These are phyloP conservation scores for Sarcophaga subvicina DNA, from an alignment of 2,888 invertebrate species.

Conservation along the genomic window DNA sequence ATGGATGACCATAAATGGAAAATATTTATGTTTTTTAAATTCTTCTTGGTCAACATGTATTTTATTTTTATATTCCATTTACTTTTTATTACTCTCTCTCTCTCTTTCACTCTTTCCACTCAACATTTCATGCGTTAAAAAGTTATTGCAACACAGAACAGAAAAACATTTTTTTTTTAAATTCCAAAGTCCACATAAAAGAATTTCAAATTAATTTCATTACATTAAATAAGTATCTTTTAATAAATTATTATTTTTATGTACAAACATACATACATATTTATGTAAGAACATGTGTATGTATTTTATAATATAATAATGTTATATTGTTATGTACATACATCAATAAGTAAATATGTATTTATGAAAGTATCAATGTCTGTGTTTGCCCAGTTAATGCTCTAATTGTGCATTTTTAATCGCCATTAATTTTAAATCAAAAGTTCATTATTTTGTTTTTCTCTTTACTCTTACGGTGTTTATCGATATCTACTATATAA, in stretches of 20 bases:
- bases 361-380: too few relatives aligned
- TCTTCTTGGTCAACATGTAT: slow-evolving; percentile 20
- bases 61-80: not conserved
- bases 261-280: not conserved
- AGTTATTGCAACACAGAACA: slow-evolving; percentile 4
- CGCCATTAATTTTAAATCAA: slow-evolving; percentile 18
- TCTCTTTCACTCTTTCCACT: not conserved
- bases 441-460: not conserved
- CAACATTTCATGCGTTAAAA: slow-evolving; percentile 9
- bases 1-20: slow-evolving; percentile 49
- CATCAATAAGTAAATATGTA: too few relatives aligned
- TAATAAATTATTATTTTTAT: slow-evolving; percentile 37
- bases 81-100: not conserved
- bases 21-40: slow-evolving; percentile 38
- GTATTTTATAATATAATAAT: too few relatives aligned
- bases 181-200: not conserved
- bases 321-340: too few relatives aligned
- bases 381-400: not conserved
- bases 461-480: not conserved
- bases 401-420: slow-evolving; percentile 32
- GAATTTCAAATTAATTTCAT: slow-evolving; percentile 51
- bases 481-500: not conserved
- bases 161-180: not conserved
- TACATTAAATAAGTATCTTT: slow-evolving; percentile 50
- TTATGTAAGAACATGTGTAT: not conserved